Evolutionary conservation across 2,888 invertebrate genomes (phyloP).

Genomic region (Cataglyphis rosenhaueri): DNA sequence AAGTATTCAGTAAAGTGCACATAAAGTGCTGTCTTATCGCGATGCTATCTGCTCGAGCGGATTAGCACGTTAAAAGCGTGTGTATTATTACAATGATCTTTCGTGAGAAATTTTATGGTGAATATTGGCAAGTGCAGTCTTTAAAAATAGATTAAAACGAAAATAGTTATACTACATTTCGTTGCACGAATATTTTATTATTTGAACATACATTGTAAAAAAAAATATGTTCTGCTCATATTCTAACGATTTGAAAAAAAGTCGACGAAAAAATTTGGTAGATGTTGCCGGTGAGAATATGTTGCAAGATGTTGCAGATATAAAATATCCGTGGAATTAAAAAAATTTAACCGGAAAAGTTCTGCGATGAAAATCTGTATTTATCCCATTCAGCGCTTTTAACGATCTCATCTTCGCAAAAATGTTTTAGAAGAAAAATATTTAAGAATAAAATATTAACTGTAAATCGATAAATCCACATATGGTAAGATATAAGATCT

Average conservation of each 20-base stretch:
- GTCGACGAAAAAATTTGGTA: background rate
- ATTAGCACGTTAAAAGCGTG: constrained; percentile 22
- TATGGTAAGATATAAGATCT: background rate
- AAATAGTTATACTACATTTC: background rate
- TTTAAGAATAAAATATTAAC: background rate
- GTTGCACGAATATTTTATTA: background rate
- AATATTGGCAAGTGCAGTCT: background rate
- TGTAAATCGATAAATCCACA: background rate
- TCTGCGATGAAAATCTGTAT: background rate
- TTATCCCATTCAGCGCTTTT: background rate
- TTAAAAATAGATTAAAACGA: background rate
- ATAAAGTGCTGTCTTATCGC: constrained; percentile 25
- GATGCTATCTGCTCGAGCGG: constrained; percentile 16
- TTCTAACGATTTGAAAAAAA: background rate
- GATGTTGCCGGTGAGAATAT: too few species aligned
- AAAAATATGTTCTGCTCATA: background rate
- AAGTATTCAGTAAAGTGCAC: background rate
- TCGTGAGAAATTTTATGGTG: constrained; percentile 11
- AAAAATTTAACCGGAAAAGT: background rate
- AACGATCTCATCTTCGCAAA: background rate
- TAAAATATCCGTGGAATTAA: background rate
- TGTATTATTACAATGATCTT: constrained; percentile 28
- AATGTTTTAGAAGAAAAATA: background rate
- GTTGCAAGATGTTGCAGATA: background rate
- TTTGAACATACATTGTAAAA: background rate